phyloP scores from a whole-genome alignment of 2,113 vertebrate species.

The Colistium nudipinnis region DNA sequence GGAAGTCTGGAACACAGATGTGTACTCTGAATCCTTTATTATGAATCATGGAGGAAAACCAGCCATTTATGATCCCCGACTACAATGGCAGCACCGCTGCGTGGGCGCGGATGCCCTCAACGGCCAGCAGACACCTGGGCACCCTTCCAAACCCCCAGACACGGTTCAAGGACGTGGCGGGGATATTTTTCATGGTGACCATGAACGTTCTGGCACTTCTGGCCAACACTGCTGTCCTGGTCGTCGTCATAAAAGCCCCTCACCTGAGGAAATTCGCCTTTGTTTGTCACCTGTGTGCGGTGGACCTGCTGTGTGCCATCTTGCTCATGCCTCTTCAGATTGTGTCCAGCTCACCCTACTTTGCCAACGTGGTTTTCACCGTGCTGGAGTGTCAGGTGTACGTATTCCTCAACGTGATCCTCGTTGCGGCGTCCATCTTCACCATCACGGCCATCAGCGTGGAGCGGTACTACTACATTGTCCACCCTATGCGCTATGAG shows the following conservation, averaged over 20 bases:
- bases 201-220: constrained; percentile 86
- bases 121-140: constrained; percentile 65
- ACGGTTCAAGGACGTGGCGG: constrained; percentile 79
- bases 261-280: constrained; percentile 90
- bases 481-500: constrained; percentile 92
- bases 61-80: constrained; percentile 39
- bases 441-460: constrained; percentile 90
- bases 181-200: constrained; percentile 87
- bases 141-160: constrained; percentile 65
- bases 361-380: constrained; percentile 85
- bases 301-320: constrained; percentile 90
- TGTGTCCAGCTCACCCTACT: constrained; percentile 86
- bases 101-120: constrained; percentile 66
- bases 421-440: constrained; percentile 91
- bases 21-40: constrained; percentile 26
- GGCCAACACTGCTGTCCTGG: constrained; percentile 87
- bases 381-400: constrained; percentile 85
- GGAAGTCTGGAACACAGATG: constrained; percentile 14
- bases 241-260: constrained; percentile 87
- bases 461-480: constrained; percentile 93
- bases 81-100: constrained; percentile 67
- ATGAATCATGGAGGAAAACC: constrained; percentile 75
- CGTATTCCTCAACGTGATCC: constrained; percentile 87
- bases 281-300: constrained; percentile 90
- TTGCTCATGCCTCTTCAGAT: constrained; percentile 92